Percentiles rank a stretch among this genome's conserved stretches.
phyloP scores from a whole-genome alignment of 30 jellyfish, hydroid and myxozoan species.

The Aurelia sp. region DNA sequence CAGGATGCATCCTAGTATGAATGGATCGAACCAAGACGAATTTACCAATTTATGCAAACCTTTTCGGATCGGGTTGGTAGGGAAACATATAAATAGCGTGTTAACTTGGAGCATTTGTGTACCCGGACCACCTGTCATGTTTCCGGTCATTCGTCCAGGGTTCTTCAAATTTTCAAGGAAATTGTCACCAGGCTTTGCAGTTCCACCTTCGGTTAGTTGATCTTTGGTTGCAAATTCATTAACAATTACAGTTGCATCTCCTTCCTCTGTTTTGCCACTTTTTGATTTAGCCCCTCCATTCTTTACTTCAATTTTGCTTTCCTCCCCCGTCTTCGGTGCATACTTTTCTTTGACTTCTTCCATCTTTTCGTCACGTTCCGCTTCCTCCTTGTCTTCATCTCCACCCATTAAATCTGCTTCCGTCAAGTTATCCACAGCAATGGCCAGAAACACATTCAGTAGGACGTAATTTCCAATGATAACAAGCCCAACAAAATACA shows the following conservation, averaged over 20 bases:
- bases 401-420: constrained; percentile 80
- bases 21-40: constrained; percentile 76
- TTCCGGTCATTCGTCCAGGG: constrained; percentile 89
- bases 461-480: constrained; percentile 86
- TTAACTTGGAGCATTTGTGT: constrained; percentile 63
- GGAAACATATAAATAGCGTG: constrained; percentile 67
- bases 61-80: constrained; percentile 65
- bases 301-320: constrained; percentile 21
- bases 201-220: constrained; percentile 20
- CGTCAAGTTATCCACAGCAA: constrained; percentile 89
- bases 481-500: constrained; percentile 77
- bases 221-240: constrained; percentile 43
- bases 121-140: constrained; percentile 66
- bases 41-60: constrained; percentile 75
- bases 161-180: constrained; percentile 78
- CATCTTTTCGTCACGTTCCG: constrained; percentile 74
- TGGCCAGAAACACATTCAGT: constrained; percentile 89
- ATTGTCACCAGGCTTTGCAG: constrained; percentile 80
- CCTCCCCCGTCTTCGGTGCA: constrained; percentile 56
- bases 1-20: constrained; percentile 69
- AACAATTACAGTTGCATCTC: constrained; percentile 25
- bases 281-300: constrained; percentile 9
- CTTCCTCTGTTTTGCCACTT: constrained; percentile 29
- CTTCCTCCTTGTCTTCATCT: constrained; percentile 73
- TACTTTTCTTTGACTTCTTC: constrained; percentile 72